Conservation (phyloP, 53 echinoderm and acorn worm species). For the Mesocentrotus franciscanus region DNA sequence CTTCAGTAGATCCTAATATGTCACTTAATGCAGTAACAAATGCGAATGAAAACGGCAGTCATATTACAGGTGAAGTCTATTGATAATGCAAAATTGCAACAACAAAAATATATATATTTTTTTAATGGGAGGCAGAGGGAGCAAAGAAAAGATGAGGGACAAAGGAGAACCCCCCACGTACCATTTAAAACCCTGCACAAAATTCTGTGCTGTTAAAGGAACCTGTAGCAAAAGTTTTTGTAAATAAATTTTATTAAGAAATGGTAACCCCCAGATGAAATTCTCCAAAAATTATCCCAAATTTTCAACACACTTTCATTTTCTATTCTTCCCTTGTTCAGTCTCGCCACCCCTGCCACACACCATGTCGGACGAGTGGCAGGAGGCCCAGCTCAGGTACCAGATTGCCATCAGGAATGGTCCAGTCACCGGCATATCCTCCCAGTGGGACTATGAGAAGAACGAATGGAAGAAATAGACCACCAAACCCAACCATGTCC, state of each 20-base stretch:
- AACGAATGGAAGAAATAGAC: slow-evolving; percentile 96
- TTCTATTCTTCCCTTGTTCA: slow-evolving; percentile 37
- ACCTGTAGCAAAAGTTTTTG: not conserved
- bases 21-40: no score
- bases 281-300: not conserved
- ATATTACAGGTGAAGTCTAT: no score
- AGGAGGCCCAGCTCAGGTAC: slow-evolving; percentile 85
- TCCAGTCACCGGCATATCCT: slow-evolving; percentile 88
- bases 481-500: not conserved
- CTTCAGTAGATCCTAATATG: no score
- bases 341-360: slow-evolving; percentile 87
- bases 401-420: slow-evolving; percentile 93
- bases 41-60: no score
- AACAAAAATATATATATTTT: no score
- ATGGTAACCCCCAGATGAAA: not conserved
- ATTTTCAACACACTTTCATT: not conserved
- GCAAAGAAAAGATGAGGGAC: no score
- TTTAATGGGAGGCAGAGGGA: no score
- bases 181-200: not conserved
- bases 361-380: slow-evolving; percentile 93
- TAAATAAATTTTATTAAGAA: not conserved
- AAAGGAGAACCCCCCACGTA: no score
- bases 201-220: not conserved
- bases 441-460: slow-evolving; percentile 98
- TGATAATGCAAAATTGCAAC: no score